phyloP scores from a whole-genome alignment of 2,888 invertebrate genomes.

The Ditylenchus weischeri region DNA sequence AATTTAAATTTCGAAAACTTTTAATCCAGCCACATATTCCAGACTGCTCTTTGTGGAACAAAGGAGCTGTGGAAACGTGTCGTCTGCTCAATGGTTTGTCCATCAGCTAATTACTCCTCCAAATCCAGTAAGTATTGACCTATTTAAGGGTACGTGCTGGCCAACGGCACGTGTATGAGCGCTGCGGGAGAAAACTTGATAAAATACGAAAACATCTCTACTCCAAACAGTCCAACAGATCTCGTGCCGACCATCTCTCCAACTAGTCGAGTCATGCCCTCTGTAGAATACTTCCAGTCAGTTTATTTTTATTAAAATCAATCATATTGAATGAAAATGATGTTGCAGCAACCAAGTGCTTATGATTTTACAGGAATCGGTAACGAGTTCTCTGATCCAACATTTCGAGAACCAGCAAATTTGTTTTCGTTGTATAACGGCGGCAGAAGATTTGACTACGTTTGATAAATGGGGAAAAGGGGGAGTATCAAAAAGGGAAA shows the following conservation, averaged over 20 bases:
- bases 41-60: conserved; percentile 52
- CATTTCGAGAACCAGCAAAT: too few relatives aligned
- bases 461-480: too few relatives aligned
- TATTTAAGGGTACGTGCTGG: conserved; percentile 40
- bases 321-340: too few relatives aligned
- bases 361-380: conserved; percentile 42
- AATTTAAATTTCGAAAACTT: too few relatives aligned
- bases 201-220: conserved; percentile 23
- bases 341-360: conserved; percentile 50
- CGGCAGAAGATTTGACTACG: too few relatives aligned
- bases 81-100: conserved; percentile 38
- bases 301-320: neutral
- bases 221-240: conserved; percentile 6
- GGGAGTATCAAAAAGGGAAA: too few relatives aligned
- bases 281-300: conserved; percentile 64
- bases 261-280: conserved; percentile 57
- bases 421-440: too few relatives aligned
- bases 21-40: too few relatives aligned
- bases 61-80: conserved; percentile 42
- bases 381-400: too few relatives aligned
- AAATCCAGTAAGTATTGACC: too few relatives aligned
- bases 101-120: too few relatives aligned
- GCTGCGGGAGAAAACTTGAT: conserved; percentile 28
- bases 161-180: conserved; percentile 52
- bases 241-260: conserved; percentile 6